These are phyloP conservation scores for Parus major DNA, from an alignment of 2,113 vertebrate genomes.

Conservation along the genomic window DNA sequence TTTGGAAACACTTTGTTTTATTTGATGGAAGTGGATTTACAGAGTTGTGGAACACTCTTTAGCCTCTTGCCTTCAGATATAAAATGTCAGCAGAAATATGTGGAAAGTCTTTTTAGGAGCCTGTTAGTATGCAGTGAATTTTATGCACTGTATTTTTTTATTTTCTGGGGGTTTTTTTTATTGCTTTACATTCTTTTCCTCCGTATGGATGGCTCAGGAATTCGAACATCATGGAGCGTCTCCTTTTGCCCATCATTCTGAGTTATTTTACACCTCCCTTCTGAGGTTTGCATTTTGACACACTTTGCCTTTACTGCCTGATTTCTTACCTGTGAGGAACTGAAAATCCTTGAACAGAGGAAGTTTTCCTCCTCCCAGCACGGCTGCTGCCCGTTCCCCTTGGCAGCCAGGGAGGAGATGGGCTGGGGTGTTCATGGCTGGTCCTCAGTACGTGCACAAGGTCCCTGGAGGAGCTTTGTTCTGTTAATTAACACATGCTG, in stretches of 20 bases:
- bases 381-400: fast-evolving
- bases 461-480: background rate
- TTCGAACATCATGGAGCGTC: background rate
- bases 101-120: conserved; percentile 33
- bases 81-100: conserved; percentile 37
- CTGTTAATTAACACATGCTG: background rate
- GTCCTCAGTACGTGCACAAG: fast-evolving
- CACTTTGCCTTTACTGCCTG: background rate
- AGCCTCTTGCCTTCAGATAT: conserved; percentile 33
- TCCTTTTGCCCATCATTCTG: background rate
- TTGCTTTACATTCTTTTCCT: conserved; percentile 5
- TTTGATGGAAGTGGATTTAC: conserved; percentile 53
- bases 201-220: background rate
- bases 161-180: background rate
- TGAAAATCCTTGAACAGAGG: background rate
- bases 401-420: background rate
- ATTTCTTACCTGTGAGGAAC: background rate
- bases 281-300: background rate
- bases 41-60: background rate
- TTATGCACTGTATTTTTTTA: conserved; percentile 7
- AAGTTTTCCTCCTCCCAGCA: background rate
- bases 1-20: conserved; percentile 48
- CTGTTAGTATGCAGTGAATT: conserved; percentile 27
- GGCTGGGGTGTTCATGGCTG: fast-evolving
- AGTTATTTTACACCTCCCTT: background rate